These are phyloP conservation scores for Archaeoteleia sp. DNA, from an alignment of 2,888 invertebrate genomes.

Conservation along the genomic window DNA sequence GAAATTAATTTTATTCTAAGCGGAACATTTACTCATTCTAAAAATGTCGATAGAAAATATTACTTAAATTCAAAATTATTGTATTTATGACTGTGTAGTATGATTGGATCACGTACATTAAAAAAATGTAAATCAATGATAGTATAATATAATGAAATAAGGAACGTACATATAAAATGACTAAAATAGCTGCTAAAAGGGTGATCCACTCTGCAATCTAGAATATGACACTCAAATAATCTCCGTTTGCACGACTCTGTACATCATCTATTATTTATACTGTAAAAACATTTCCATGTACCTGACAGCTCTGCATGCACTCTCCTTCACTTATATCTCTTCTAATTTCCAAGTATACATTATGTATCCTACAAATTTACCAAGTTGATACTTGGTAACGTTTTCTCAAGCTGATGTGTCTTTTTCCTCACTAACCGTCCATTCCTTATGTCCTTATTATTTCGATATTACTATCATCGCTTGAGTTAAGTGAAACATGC, in stretches of 20 bases:
- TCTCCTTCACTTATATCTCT: conserved; percentile 45
- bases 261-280: conserved; percentile 43
- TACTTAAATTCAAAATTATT: too few relatives aligned
- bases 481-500: conserved; percentile 23
- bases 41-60: too few relatives aligned
- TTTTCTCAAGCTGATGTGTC: conserved; percentile 26
- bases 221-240: conserved; percentile 43
- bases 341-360: conserved; percentile 49
- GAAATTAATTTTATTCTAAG: too few relatives aligned
- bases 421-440: conserved; percentile 20
- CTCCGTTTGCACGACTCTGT: conserved; percentile 41
- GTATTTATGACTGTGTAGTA: too few relatives aligned
- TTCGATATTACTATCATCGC: conserved; percentile 34
- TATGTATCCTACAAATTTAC: conserved; percentile 46
- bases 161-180: too few relatives aligned
- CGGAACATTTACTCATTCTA: too few relatives aligned
- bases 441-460: conserved; percentile 39
- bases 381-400: conserved; percentile 41
- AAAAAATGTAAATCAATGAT: too few relatives aligned
- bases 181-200: conserved; percentile 38
- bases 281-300: conserved; percentile 45
- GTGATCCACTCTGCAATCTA: conserved; percentile 38
- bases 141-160: too few relatives aligned
- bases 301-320: conserved; percentile 38
- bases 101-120: too few relatives aligned